phyloP scores from a whole-genome alignment of 2,797 vertebrate species.

The Knipowitschia caucasica region DNA sequence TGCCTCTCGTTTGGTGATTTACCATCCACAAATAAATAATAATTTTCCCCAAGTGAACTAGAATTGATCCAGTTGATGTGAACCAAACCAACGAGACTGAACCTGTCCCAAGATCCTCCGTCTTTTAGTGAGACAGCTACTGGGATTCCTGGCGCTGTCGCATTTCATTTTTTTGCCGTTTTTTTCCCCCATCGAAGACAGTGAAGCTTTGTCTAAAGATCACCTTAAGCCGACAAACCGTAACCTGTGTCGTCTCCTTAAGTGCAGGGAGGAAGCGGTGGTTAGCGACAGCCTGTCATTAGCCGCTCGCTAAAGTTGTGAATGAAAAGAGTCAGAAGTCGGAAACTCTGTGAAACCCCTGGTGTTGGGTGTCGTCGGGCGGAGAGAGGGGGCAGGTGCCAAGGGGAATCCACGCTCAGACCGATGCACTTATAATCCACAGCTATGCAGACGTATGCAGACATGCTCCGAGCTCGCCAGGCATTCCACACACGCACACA shows the following conservation, averaged over 20 bases:
- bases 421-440: constrained; percentile 55
- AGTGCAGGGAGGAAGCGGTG: constrained; percentile 11
- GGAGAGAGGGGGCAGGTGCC: constrained; percentile 58
- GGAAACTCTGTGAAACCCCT: constrained; percentile 15
- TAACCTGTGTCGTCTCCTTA: constrained; percentile 1
- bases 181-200: neutral
- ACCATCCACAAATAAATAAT: too few species aligned
- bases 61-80: too few species aligned
- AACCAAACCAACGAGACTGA: too few species aligned
- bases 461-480: constrained; percentile 52
- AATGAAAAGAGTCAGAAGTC: constrained; percentile 38
- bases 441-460: constrained; percentile 66
- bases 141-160: neutral
- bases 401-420: constrained; percentile 16
- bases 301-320: constrained; percentile 25
- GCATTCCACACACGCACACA: constrained; percentile 19
- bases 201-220: neutral
- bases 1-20: too few species aligned
- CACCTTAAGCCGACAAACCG: neutral
- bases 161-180: neutral
- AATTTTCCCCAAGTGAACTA: too few species aligned
- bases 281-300: constrained; percentile 15
- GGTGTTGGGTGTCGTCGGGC: constrained; percentile 35
- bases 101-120: too few species aligned
- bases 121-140: neutral